phyloP scores from a whole-genome alignment of 1,140 invertebrate species.

The Thaumatotibia leucotreta region DNA sequence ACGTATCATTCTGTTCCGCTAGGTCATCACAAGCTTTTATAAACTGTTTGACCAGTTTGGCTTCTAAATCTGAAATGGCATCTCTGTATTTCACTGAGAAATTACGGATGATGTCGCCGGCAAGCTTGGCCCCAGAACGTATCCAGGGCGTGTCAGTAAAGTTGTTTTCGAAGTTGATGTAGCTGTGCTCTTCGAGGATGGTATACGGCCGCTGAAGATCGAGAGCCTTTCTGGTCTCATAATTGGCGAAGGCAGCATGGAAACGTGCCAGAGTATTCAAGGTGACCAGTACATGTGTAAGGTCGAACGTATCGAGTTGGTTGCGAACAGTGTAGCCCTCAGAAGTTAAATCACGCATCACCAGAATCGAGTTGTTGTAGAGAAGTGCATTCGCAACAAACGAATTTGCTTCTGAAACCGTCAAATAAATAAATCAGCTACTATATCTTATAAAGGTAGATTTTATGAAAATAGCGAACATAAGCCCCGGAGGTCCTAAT shows the following conservation, averaged over 20 bases:
- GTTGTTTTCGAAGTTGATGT: constrained; percentile 32
- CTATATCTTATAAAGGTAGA: too few relatives aligned
- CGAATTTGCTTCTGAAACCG: constrained; percentile 33
- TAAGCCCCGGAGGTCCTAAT: too few relatives aligned
- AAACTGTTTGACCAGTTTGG: constrained; percentile 27
- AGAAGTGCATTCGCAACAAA: constrained; percentile 44
- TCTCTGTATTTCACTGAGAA: constrained; percentile 37
- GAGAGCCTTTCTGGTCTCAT: constrained; percentile 29
- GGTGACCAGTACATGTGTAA: constrained; percentile 32
- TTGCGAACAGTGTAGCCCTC: constrained; percentile 36
- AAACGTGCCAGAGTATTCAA: constrained; percentile 42
- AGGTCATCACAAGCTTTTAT: constrained; percentile 41
- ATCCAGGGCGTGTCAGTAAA: constrained; percentile 46
- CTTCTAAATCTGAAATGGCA: constrained; percentile 29
- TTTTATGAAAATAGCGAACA: too few relatives aligned
- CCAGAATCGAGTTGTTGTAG: too few relatives aligned
- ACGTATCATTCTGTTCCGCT: constrained; percentile 33
- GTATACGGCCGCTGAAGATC: constrained; percentile 17
- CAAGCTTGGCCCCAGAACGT: constrained; percentile 37
- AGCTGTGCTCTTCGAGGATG: constrained; percentile 28
- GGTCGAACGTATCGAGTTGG: constrained; percentile 30
- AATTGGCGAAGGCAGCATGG: constrained; percentile 50
- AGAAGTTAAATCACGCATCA: constrained; percentile 42
- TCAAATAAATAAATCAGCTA: not conserved
- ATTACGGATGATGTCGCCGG: constrained; percentile 33